Evolutionary conservation across 2,888 invertebrate species (phyloP), one percentile per base, ranked within the genome.

Genomic region (Orchestes rusci): DNA sequence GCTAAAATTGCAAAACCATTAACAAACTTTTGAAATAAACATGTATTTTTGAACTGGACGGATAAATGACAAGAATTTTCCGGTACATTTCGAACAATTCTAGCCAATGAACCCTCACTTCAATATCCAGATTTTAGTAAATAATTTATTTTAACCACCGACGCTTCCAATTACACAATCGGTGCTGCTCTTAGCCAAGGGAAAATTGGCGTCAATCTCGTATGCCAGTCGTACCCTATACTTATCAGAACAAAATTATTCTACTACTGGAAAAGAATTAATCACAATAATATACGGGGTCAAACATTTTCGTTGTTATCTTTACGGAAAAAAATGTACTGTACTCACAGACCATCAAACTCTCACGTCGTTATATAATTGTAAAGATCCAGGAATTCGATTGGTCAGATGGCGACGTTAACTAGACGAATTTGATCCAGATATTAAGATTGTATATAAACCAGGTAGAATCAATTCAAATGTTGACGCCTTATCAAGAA

Each of bases 341-440:
- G 57, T 69, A 10, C 16, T 60, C 3, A 67, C 59, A 0, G 65
- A 68, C 45, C 66, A 67, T 41, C 45, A 51, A 52, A 63, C 64
- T 1, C 48, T 66, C 15, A 53, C 49, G 2, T 66, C 62, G 62
- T 44, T 68, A 8, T 56, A 60, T 30, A 61, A 52, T 15, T 16
- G 35, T 7, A 60, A 59, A 50, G 60, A 64, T 33, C 59, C 62
- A 2, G 51, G 53, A 10, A 54, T 56, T 16, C 35, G 57, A 41
- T 33, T 66, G 32, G 50, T 59, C 4, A 23, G 62, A 23, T 66
- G 63, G 64, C 16, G 35, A 17, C 37, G 41, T 39, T 32, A 42
- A 38, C 37, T 45, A 45, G 40, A 45, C 48, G 40, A 50, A 39
- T 51, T 42, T 16, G 13, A 33, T 13, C 39, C 32, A 15, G 19